Evolutionary conservation across 2,797 vertebrate genomes (phyloP).

Genomic region (Mastacembelus armatus): DNA sequence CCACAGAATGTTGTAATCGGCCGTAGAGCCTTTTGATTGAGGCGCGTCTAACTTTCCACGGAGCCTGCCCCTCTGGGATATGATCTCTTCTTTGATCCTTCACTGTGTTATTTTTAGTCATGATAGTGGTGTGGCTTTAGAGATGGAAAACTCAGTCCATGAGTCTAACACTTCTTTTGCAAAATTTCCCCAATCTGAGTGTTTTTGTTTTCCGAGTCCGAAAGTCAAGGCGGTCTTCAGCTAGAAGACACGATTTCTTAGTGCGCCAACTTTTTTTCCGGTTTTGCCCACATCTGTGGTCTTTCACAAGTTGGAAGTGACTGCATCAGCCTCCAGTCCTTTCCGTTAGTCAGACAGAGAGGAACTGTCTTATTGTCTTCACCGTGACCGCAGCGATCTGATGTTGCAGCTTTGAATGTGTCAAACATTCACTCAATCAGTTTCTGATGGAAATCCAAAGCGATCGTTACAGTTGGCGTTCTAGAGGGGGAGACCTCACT

Average conservation of each 20-base stretch:
- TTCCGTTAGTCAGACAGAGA: slow-evolving; percentile 20
- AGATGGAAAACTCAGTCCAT: too few relatives aligned
- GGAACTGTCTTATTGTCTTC: slow-evolving; percentile 54
- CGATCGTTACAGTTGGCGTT: slow-evolving; percentile 22
- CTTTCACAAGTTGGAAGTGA: slow-evolving; percentile 43
- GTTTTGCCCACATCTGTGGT: slow-evolving; percentile 56
- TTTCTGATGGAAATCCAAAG: slow-evolving; percentile 48
- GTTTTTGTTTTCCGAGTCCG: too few relatives aligned
- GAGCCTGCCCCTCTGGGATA: slow-evolving; percentile 28
- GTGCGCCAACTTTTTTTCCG: slow-evolving; percentile 21
- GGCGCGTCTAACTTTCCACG: slow-evolving; percentile 22
- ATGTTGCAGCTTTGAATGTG: slow-evolving; percentile 23
- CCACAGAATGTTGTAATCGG: slow-evolving; percentile 37
- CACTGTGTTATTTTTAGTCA: slow-evolving; percentile 29
- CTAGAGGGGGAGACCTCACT: neutral
- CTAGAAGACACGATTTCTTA: too few relatives aligned
- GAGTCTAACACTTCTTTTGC: too few relatives aligned
- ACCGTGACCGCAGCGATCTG: neutral
- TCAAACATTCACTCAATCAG: slow-evolving; percentile 40
- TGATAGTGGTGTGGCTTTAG: neutral
- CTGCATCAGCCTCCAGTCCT: slow-evolving; percentile 44
- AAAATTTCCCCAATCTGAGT: too few relatives aligned
- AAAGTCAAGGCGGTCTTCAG: too few relatives aligned
- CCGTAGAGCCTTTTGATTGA: slow-evolving; percentile 19
- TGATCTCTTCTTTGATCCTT: slow-evolving; percentile 19